Conservation (phyloP, 2,888 invertebrate genomes). For the Agrochola litura region DNA sequence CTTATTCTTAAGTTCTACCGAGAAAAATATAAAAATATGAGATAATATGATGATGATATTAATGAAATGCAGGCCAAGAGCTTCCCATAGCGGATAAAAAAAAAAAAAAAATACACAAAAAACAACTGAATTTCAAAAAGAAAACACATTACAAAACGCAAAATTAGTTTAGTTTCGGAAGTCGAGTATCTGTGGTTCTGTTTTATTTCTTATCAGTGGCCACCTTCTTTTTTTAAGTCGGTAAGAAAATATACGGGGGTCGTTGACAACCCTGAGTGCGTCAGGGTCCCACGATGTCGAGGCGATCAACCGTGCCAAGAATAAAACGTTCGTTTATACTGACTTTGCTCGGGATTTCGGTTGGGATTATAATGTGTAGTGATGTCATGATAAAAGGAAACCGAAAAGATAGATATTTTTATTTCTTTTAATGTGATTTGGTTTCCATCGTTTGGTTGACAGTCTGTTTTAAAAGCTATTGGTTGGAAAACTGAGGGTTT, state of each 20-base stretch:
- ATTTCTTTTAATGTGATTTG: background rate
- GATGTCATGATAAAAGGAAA: slow-evolving; percentile 36
- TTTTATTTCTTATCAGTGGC: background rate
- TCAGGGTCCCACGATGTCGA: slow-evolving; percentile 34
- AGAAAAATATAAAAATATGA: background rate
- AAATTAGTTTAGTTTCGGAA: background rate
- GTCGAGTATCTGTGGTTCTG: background rate
- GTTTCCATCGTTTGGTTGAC: background rate
- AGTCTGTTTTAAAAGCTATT: background rate
- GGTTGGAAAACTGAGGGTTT: background rate
- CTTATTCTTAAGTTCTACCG: slow-evolving; percentile 23
- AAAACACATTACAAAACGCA: background rate
- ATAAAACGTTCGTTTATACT: slow-evolving; percentile 50
- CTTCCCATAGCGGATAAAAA: too few relatives aligned
- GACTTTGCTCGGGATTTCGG: slow-evolving; percentile 49
- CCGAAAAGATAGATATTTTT: background rate
- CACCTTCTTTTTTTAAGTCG: background rate
- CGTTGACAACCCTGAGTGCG: slow-evolving; percentile 39
- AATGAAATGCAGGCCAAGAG: too few relatives aligned
- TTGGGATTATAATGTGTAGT: slow-evolving; percentile 47
- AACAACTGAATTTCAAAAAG: background rate
- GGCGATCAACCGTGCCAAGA: slow-evolving; percentile 47
- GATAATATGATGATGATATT: too few relatives aligned
- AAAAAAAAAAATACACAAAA: too few relatives aligned
- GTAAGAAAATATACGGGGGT: slow-evolving; percentile 13